Conservation (phyloP, 2,113 vertebrate genomes). For the Hippolais icterina region DNA sequence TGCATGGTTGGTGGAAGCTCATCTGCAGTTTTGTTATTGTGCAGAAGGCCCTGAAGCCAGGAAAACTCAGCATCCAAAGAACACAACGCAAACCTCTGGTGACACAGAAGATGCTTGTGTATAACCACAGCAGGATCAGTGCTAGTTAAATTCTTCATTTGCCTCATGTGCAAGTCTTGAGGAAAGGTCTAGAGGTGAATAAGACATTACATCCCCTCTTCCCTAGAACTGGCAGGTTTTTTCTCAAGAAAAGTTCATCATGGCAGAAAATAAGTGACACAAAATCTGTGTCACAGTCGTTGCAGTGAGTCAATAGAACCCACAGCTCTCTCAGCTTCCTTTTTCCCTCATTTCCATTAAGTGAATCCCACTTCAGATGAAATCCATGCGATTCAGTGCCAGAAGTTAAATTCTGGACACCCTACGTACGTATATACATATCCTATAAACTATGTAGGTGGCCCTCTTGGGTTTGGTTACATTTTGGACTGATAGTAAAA, state of each 20-base stretch:
- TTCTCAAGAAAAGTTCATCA: background rate
- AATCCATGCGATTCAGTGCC: background rate
- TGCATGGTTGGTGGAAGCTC: accelerated
- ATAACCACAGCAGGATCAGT: background rate
- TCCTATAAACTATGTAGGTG: background rate
- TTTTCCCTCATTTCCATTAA: background rate
- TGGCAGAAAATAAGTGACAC: background rate
- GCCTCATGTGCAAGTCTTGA: background rate
- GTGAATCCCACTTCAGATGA: background rate
- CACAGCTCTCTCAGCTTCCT: background rate
- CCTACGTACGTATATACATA: background rate
- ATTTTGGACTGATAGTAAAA: background rate
- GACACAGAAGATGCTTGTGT: background rate
- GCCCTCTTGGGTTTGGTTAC: background rate
- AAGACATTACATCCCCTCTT: background rate
- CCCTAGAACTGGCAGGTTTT: background rate
- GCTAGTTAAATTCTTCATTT: background rate
- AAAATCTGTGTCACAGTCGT: background rate
- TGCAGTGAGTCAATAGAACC: background rate
- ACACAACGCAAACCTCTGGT: background rate
- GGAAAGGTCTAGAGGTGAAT: background rate
- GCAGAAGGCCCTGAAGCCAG: background rate
- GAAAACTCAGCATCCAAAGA: background rate
- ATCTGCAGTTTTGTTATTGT: background rate
- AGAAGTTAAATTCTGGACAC: background rate